These are phyloP conservation scores for Hozukius guyotensis DNA, from an alignment of 2,797 vertebrate genomes.

Conservation along the genomic window DNA sequence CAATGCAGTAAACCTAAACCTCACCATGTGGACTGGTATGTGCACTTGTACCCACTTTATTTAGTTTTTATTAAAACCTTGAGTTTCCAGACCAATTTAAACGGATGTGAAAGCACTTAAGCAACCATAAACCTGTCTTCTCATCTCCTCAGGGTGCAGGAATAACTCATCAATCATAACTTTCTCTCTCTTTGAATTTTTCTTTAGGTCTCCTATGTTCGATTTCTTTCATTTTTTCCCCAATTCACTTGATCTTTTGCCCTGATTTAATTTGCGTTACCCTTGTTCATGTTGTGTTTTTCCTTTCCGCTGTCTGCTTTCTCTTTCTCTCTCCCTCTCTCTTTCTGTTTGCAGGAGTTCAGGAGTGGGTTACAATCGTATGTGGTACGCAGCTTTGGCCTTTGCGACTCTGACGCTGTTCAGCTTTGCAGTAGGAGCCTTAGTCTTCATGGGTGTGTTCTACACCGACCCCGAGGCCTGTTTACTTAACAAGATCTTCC, in stretches of 20 bases:
- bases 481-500: constrained; percentile 91
- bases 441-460: constrained; percentile 88
- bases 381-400: constrained; percentile 92
- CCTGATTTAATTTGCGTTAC: constrained; percentile 20
- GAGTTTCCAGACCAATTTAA: not conserved
- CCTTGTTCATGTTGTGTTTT: constrained; percentile 39
- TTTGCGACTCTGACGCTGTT: constrained; percentile 91
- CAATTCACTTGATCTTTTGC: constrained; percentile 1
- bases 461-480: constrained; percentile 91
- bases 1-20: not conserved
- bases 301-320: constrained; percentile 5
- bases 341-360: constrained; percentile 85
- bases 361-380: constrained; percentile 88
- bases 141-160: not conserved
- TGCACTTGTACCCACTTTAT: not conserved
- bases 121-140: constrained; percentile 7
- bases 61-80: not conserved
- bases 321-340: not conserved
- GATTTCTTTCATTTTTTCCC: constrained; percentile 19
- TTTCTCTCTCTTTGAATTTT: constrained; percentile 30
- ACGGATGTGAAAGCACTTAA: constrained; percentile 19
- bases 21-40: not conserved
- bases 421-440: constrained; percentile 87
- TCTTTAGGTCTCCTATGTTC: constrained; percentile 32
- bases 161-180: constrained; percentile 12